Percentiles rank a stretch among this genome's conserved stretches.
These are phyloP conservation scores for Pachymerium ferrugineum DNA, from an alignment of 2,888 invertebrate genomes.

Conservation along the genomic window DNA sequence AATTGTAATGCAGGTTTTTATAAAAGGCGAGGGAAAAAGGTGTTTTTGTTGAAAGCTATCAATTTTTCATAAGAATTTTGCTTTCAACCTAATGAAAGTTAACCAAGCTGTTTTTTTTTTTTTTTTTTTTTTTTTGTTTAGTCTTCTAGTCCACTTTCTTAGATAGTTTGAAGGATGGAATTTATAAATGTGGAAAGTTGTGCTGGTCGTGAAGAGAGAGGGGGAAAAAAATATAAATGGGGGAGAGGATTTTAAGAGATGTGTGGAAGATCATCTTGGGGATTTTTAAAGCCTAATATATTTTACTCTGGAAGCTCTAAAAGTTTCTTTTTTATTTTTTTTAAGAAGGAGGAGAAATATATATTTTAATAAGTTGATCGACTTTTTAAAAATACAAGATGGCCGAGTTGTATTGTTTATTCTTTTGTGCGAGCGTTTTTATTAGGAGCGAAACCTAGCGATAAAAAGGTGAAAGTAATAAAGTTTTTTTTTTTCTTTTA, in stretches of 20 bases:
- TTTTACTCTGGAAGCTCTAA: neutral
- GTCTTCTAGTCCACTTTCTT: neutral
- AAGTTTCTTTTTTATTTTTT: too few relatives aligned
- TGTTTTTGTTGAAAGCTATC: constrained; percentile 20
- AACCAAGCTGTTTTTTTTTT: neutral
- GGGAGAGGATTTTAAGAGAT: constrained; percentile 8
- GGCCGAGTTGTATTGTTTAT: too few relatives aligned
- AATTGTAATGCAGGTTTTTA: neutral
- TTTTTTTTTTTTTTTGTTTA: too few relatives aligned
- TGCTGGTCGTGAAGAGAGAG: neutral
- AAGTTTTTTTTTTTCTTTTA: too few relatives aligned
- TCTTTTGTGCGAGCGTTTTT: too few relatives aligned
- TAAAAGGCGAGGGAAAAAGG: neutral
- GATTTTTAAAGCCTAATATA: neutral
- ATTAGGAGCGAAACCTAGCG: too few relatives aligned
- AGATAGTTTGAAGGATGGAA: neutral
- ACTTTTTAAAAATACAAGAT: too few relatives aligned
- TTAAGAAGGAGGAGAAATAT: too few relatives aligned
- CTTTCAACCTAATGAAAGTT: constrained; percentile 10
- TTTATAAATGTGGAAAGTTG: neutral
- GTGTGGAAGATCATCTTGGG: neutral
- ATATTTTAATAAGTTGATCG: too few relatives aligned
- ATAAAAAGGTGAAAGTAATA: too few relatives aligned
- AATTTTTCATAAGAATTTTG: constrained; percentile 14
- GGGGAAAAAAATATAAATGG: neutral